Conservation (phyloP, 2,113 vertebrate species). For the Pygoscelis adeliae region DNA sequence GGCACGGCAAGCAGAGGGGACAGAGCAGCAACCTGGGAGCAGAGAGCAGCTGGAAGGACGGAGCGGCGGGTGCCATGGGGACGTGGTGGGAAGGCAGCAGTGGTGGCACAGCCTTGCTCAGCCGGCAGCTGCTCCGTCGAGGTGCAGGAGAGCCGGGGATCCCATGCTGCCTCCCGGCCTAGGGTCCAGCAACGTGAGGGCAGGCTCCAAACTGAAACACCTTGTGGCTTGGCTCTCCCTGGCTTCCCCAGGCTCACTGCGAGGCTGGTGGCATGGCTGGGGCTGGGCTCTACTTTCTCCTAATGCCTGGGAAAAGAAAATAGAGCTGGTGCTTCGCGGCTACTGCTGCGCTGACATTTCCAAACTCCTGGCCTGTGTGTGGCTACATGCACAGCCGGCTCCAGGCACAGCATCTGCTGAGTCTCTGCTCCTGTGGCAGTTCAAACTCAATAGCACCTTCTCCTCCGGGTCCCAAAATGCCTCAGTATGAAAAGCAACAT, state of each 20-base stretch:
- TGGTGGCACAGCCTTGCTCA: neutral
- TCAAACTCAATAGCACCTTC: neutral
- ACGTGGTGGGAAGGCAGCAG: neutral
- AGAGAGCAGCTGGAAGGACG: neutral
- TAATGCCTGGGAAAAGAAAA: neutral
- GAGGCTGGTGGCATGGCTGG: no score
- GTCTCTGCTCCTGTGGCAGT: neutral
- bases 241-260: neutral
- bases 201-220: neutral
- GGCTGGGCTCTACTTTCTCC: neutral
- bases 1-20: neutral
- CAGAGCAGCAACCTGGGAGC: neutral
- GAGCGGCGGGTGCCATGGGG: neutral
- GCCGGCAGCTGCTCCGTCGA: neutral
- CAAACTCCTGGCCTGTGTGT: neutral
- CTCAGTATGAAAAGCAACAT: neutral
- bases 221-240: neutral
- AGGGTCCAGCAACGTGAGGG: neutral
- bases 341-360: neutral
- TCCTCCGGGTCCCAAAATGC: neutral
- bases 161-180: no score
- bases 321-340: neutral
- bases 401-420: neutral
- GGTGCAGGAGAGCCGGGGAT: neutral
- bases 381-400: neutral